Percentiles rank a stretch among this genome's conserved stretches.
Evolutionary conservation across 1,140 invertebrate species (phyloP).

Genomic region (Cephus cinctus): DNA sequence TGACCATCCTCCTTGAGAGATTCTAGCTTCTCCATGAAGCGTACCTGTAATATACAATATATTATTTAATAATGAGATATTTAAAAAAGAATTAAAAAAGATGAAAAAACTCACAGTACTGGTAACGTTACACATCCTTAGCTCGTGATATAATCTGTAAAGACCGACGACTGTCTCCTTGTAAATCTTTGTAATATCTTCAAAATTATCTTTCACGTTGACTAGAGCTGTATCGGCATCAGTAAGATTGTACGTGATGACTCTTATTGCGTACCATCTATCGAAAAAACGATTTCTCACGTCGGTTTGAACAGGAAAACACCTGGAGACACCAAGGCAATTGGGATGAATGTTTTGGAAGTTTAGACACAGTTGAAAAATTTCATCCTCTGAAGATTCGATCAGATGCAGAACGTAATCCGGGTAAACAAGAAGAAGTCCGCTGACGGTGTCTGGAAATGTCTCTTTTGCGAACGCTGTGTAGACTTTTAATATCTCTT

Average conservation of each 20-base stretch:
- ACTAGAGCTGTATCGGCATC: neutral
- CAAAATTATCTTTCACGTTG: neutral
- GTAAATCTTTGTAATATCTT: constrained; percentile 9
- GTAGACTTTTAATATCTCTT: constrained; percentile 11
- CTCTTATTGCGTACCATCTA: constrained; percentile 14
- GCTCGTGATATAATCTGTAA: constrained; percentile 14
- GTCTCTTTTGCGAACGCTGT: constrained; percentile 3
- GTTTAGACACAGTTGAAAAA: constrained; percentile 13
- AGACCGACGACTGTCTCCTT: neutral
- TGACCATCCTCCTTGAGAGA: neutral
- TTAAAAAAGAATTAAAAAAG: neutral
- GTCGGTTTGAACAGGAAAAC: constrained; percentile 13
- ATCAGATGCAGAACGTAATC: constrained; percentile 13
- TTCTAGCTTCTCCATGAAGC: constrained; percentile 13
- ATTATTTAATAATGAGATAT: neutral
- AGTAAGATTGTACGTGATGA: neutral
- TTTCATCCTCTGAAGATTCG: constrained; percentile 15
- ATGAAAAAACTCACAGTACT: constrained; percentile 6
- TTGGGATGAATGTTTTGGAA: constrained; percentile 4
- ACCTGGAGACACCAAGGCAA: constrained; percentile 8
- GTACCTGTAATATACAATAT: constrained; percentile 4
- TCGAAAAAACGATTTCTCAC: constrained; percentile 13
- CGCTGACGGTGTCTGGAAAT: constrained; percentile 13
- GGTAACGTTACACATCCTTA: neutral
- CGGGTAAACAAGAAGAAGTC: constrained; percentile 16